These are phyloP conservation scores for Capreolus pygargus DNA, from an alignment of 2,113 vertebrate genomes.

Conservation along the genomic window DNA sequence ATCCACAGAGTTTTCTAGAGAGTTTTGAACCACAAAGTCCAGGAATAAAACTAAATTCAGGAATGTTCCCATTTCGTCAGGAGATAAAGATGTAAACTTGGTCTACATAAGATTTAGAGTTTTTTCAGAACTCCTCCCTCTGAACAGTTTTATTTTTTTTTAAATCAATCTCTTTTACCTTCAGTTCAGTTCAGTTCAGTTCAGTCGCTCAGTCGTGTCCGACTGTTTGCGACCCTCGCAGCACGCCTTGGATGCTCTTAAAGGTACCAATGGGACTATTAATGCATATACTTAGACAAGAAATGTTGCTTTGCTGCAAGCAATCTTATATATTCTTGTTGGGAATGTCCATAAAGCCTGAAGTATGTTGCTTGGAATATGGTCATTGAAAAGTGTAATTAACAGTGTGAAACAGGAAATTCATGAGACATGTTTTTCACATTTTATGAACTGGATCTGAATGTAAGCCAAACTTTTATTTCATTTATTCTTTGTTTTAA, in stretches of 20 bases:
- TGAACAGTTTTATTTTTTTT: not conserved
- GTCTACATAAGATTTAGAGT: not conserved
- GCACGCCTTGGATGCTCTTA: too few species aligned
- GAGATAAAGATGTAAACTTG: not conserved
- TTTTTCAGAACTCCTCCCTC: not conserved
- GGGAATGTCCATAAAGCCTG: not conserved
- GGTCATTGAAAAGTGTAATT: not conserved
- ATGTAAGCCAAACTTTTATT: not conserved
- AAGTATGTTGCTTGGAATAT: not conserved
- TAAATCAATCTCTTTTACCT: not conserved
- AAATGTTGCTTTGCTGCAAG: not conserved
- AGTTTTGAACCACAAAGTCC: not conserved
- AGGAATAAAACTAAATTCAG: not conserved
- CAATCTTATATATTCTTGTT: not conserved
- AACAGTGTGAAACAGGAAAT: not conserved
- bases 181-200: not conserved
- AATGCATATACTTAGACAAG: not conserved
- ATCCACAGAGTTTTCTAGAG: not conserved
- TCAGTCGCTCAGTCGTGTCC: too few species aligned
- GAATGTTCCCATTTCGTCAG: not conserved
- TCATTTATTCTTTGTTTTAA: not conserved
- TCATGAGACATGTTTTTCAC: not conserved
- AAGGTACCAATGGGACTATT: not conserved
- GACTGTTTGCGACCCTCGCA: too few species aligned
- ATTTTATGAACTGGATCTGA: not conserved